Evolutionary conservation across 1,140 invertebrate species (phyloP).

Genomic region (Oryctes rhinoceros): DNA sequence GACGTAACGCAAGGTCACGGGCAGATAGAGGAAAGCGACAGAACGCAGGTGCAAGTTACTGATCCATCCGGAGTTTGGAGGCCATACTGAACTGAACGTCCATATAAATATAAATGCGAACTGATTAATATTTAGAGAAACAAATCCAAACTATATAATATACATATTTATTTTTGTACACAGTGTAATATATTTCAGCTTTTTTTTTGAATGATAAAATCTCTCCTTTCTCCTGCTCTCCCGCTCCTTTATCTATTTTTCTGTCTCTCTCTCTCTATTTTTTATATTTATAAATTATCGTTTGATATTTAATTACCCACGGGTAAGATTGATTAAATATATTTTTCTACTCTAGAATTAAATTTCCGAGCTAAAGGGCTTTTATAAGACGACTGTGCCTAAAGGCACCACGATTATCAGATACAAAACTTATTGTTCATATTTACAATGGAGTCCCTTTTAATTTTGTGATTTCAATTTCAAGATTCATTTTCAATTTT

Average conservation of each 20-base stretch:
- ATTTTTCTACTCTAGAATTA: slow-evolving; percentile 31
- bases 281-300: slow-evolving; percentile 17
- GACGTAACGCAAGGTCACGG: slow-evolving; percentile 50
- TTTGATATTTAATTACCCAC: slow-evolving; percentile 6
- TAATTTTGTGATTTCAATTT: background rate
- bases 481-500: slow-evolving; percentile 16
- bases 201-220: background rate
- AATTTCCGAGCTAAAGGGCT: background rate
- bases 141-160: slow-evolving; percentile 47
- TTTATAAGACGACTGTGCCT: background rate
- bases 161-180: slow-evolving; percentile 40
- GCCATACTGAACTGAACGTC: slow-evolving; percentile 57
- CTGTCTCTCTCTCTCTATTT: slow-evolving; percentile 9
- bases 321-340: background rate
- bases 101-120: background rate
- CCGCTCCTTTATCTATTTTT: too few relatives aligned
- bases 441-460: background rate
- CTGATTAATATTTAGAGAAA: slow-evolving; percentile 36
- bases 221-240: too few relatives aligned
- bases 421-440: background rate
- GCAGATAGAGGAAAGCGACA: slow-evolving; percentile 51
- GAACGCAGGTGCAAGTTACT: slow-evolving; percentile 51
- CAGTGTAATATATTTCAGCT: slow-evolving; percentile 32
- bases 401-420: background rate
- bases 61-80: slow-evolving; percentile 61